phyloP scores from a whole-genome alignment of 2,797 vertebrate species.

The Oreochromis grahami region DNA sequence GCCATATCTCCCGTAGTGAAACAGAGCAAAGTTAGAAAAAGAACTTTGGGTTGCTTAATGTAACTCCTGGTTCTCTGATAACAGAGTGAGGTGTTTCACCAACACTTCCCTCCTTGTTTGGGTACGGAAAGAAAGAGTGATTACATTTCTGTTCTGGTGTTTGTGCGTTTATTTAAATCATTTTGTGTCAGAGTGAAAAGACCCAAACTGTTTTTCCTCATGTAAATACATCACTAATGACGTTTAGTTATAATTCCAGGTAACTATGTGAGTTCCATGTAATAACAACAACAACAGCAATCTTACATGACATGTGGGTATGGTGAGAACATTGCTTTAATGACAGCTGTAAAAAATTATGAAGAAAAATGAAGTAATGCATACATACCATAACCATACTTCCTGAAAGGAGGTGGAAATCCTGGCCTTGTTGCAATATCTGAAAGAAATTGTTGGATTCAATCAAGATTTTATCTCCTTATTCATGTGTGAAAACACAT shows the following conservation, averaged over 20 bases:
- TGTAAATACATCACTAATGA: background rate
- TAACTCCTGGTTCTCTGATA: background rate
- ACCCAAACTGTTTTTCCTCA: background rate
- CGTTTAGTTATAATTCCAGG: fast-evolving
- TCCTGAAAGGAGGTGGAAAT: slow-evolving; percentile 87
- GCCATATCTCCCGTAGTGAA: background rate
- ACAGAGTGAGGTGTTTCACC: background rate
- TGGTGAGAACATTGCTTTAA: background rate
- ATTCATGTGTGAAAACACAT: background rate
- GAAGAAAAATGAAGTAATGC: background rate
- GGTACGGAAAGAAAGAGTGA: fast-evolving
- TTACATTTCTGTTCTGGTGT: background rate
- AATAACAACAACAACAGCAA: background rate
- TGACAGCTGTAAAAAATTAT: background rate
- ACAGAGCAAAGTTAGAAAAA: background rate
- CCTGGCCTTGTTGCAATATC: slow-evolving; percentile 80
- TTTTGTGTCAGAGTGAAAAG: background rate
- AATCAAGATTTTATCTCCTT: background rate
- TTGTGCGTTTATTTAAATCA: background rate
- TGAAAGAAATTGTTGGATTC: slow-evolving; percentile 41
- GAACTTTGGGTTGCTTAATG: background rate
- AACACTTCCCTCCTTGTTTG: background rate
- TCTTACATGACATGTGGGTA: background rate
- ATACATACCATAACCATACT: slow-evolving; percentile 82
- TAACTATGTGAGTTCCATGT: background rate